Evolutionary conservation across 2,113 vertebrate species (phyloP).

Genomic region (western clawed frog (Xenopus tropicalis)): DNA sequence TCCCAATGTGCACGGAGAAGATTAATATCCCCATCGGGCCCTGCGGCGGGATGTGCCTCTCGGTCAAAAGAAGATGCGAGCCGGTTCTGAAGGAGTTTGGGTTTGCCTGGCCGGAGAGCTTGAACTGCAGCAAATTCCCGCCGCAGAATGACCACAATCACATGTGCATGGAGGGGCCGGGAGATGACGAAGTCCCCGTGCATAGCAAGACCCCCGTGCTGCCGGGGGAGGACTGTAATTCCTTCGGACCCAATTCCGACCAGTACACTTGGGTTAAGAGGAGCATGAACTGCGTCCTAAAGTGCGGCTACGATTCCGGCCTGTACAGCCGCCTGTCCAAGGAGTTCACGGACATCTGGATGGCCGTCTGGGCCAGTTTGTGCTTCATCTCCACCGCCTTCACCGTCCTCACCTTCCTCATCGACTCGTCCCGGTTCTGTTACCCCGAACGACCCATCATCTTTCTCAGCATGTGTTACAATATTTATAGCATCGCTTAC

Average conservation of each 20-base stretch:
- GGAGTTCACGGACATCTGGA: slow-evolving; percentile 97
- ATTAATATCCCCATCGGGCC: slow-evolving; percentile 96
- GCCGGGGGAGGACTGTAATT: slow-evolving; percentile 86
- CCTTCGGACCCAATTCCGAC: slow-evolving; percentile 74
- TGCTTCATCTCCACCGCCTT: slow-evolving; percentile 96
- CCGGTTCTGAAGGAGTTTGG: slow-evolving; percentile 94
- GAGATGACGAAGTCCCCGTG: slow-evolving; percentile 83
- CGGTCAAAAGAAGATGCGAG: slow-evolving; percentile 90
- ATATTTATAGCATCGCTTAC: slow-evolving; percentile 98
- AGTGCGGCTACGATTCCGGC: slow-evolving; percentile 92
- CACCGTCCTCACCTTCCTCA: slow-evolving; percentile 93
- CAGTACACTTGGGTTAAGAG: slow-evolving; percentile 95
- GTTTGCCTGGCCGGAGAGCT: slow-evolving; percentile 89
- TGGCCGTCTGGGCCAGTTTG: slow-evolving; percentile 94
- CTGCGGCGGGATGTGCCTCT: slow-evolving; percentile 94
- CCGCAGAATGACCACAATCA: slow-evolving; percentile 97
- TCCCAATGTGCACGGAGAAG: slow-evolving; percentile 98
- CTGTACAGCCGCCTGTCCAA: slow-evolving; percentile 88
- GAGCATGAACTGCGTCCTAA: slow-evolving; percentile 84
- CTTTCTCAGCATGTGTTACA: slow-evolving; percentile 98
- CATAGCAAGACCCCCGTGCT: slow-evolving; percentile 74
- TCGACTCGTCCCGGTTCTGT: slow-evolving; percentile 94
- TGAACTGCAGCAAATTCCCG: slow-evolving; percentile 97
- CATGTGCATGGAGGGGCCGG: slow-evolving; percentile 98
- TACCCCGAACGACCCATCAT: slow-evolving; percentile 97